phyloP scores from a whole-genome alignment of 2,888 invertebrate species.

The Ophioninae sp. region DNA sequence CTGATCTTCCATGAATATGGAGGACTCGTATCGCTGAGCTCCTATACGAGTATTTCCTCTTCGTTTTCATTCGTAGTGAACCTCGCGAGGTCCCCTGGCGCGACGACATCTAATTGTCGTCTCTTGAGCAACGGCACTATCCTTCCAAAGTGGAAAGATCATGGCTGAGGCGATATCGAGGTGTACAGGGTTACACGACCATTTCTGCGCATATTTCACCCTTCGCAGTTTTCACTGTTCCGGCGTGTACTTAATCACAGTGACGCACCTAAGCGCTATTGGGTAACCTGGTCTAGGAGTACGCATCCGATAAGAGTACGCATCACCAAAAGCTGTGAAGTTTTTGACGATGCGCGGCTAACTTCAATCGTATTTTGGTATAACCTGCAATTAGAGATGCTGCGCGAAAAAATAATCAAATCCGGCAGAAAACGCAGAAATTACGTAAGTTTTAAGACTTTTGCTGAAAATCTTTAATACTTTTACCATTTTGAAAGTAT shows the following conservation, averaged over 20 bases:
- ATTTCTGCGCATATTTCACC: constrained; percentile 40
- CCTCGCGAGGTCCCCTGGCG: constrained; percentile 59
- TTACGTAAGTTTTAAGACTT: no score
- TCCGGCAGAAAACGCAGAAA: no score
- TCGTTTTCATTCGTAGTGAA: constrained; percentile 24
- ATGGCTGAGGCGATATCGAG: constrained; percentile 33
- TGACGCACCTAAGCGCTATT: constrained; percentile 1
- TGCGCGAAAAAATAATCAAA: no score
- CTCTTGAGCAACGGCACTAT: constrained; percentile 64
- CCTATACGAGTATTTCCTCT: constrained; percentile 34
- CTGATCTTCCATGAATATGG: constrained; percentile 78
- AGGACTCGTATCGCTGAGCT: constrained; percentile 59
- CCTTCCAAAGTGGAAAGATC: constrained; percentile 26
- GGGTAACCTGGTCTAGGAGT: no score
- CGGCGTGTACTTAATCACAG: not conserved
- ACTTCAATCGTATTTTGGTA: no score
- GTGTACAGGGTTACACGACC: constrained; percentile 52
- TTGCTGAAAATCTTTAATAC: no score
- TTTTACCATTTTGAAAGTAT: no score
- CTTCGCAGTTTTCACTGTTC: not conserved
- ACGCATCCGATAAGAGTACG: no score
- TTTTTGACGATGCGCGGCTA: no score
- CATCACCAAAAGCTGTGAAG: no score
- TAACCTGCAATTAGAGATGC: no score
- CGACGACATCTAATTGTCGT: constrained; percentile 75